These are phyloP conservation scores for Eupithecia insigniata DNA, from an alignment of 2,888 invertebrate genomes.

Conservation along the genomic window DNA sequence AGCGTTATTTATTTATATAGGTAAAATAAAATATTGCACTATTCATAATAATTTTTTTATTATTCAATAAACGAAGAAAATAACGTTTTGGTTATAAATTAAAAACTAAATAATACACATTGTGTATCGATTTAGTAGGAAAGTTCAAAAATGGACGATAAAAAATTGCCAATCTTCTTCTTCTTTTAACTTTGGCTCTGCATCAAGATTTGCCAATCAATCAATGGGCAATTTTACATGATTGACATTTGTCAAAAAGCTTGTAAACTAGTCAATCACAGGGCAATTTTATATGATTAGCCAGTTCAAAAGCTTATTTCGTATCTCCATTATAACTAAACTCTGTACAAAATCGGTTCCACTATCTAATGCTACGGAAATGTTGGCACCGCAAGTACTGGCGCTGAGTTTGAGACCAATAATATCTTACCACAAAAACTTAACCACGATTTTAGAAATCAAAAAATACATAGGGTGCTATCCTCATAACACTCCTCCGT, in stretches of 20 bases:
- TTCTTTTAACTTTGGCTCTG: too few relatives aligned
- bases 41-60: constrained; percentile 32
- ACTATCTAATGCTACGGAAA: constrained; percentile 10
- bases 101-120: constrained; percentile 34
- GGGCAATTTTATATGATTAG: constrained; percentile 7
- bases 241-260: background rate
- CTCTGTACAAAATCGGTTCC: background rate
- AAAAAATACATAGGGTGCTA: too few relatives aligned
- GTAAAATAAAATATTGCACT: constrained; percentile 17
- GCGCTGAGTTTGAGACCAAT: constrained; percentile 30
- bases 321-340: background rate
- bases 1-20: background rate
- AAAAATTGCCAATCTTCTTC: constrained; percentile 5
- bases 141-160: background rate
- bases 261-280: constrained; percentile 1
- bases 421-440: constrained; percentile 28
- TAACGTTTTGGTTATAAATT: constrained; percentile 21
- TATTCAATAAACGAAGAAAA: constrained; percentile 22
- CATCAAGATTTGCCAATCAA: too few relatives aligned
- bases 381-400: constrained; percentile 20
- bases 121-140: background rate
- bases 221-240: constrained; percentile 1
- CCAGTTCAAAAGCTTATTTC: background rate
- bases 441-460: constrained; percentile 2
- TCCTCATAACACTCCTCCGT: too few relatives aligned